Percentiles rank a stretch among this genome's conserved stretches.
phyloP scores from a whole-genome alignment of 2,797 vertebrate genomes.

The Anomalospiza imberbis region DNA sequence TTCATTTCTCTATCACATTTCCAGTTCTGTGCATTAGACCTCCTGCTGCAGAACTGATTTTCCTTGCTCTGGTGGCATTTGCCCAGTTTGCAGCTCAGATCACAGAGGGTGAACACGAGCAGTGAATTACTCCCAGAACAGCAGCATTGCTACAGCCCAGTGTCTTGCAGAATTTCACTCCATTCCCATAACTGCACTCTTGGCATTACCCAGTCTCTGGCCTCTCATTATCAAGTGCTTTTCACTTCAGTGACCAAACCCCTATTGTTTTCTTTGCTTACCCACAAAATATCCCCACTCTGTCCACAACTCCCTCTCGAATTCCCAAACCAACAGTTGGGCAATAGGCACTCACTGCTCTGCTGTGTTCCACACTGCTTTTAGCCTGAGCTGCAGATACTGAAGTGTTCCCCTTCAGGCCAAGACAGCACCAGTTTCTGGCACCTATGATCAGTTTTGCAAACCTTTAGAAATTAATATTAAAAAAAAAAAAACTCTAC shows the following conservation, averaged over 20 bases:
- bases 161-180: background rate
- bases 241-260: background rate
- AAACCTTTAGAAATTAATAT: background rate
- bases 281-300: background rate
- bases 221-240: background rate
- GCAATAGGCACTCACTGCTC: background rate
- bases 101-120: rapidly evolving
- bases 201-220: background rate
- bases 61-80: background rate
- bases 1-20: background rate
- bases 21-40: background rate
- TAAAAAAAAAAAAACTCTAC: background rate
- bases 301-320: background rate
- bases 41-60: background rate
- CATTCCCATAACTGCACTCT: background rate
- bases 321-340: background rate
- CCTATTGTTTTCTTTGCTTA: background rate
- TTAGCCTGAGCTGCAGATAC: background rate
- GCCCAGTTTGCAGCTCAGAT: background rate
- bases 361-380: background rate
- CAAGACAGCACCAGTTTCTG: background rate
- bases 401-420: background rate
- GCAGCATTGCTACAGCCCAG: background rate
- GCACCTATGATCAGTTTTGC: background rate
- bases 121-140: background rate